Conservation (phyloP, 2,888 invertebrate genomes). For the Callimorpha dominula region DNA sequence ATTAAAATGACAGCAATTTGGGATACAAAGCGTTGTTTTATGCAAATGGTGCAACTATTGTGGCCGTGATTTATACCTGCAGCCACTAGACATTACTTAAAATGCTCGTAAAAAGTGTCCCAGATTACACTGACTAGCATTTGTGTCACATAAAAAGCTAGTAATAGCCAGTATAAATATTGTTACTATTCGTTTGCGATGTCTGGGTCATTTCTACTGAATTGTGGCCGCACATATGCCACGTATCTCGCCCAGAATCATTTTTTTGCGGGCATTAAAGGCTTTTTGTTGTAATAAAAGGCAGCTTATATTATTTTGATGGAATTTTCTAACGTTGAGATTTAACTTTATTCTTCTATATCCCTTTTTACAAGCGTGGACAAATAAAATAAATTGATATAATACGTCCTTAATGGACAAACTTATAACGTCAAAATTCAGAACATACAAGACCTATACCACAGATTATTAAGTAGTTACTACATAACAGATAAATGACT, state of each 20-base stretch:
- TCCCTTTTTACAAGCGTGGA: slow-evolving; percentile 30
- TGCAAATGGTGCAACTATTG: slow-evolving; percentile 73
- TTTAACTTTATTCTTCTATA: slow-evolving; percentile 42
- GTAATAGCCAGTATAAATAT: slow-evolving; percentile 67
- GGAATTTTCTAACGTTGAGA: slow-evolving; percentile 36
- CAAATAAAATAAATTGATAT: slow-evolving; percentile 4
- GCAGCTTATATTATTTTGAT: slow-evolving; percentile 51
- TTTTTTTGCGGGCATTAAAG: slow-evolving; percentile 46
- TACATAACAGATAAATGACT: too few relatives aligned
- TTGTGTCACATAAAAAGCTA: slow-evolving; percentile 67
- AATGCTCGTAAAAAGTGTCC: slow-evolving; percentile 70
- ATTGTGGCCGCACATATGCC: slow-evolving; percentile 54
- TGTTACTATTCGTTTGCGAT: slow-evolving; percentile 57
- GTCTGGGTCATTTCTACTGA: slow-evolving; percentile 59
- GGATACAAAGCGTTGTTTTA: slow-evolving; percentile 63
- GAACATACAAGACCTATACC: too few relatives aligned
- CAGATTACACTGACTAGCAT: slow-evolving; percentile 69
- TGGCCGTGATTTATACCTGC: slow-evolving; percentile 65
- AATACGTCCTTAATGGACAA: not conserved
- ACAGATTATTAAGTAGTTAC: too few relatives aligned
- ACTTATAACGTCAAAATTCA: not conserved
- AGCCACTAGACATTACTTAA: slow-evolving; percentile 67
- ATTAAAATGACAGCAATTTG: slow-evolving; percentile 71
- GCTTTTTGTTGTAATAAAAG: slow-evolving; percentile 51
- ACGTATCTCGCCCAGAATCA: slow-evolving; percentile 45